Evolutionary conservation across 2,113 vertebrate species (phyloP).

Genomic region (Rana temporaria): DNA sequence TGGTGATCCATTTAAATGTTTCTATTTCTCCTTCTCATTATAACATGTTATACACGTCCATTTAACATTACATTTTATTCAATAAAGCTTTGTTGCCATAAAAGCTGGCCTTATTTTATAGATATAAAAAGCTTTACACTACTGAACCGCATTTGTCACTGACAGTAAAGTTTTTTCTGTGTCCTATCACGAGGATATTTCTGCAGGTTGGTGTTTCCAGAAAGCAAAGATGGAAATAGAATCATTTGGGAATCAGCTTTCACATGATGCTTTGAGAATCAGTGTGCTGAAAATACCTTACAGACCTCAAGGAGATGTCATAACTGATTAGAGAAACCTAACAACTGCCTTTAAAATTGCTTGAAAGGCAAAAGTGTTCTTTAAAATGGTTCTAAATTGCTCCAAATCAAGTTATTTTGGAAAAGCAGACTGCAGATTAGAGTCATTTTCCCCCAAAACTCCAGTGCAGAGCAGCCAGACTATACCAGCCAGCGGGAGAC

Average conservation of each 20-base stretch:
- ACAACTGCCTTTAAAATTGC: slow-evolving; percentile 47
- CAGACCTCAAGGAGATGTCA: slow-evolving; percentile 51
- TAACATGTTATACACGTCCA: no score
- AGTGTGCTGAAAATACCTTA: slow-evolving; percentile 44
- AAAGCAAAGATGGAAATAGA: slow-evolving; percentile 36
- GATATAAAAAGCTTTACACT: no score
- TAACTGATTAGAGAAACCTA: slow-evolving; percentile 51
- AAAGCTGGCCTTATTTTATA: no score
- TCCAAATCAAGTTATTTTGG: slow-evolving; percentile 55
- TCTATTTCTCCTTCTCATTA: no score
- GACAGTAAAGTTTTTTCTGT: no score
- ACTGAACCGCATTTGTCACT: no score
- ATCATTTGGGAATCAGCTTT: slow-evolving; percentile 18
- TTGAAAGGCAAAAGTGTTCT: slow-evolving; percentile 50
- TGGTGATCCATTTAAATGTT: no score
- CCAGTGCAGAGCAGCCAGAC: slow-evolving; percentile 32
- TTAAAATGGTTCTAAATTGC: slow-evolving; percentile 54
- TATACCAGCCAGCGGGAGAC: slow-evolving; percentile 9
- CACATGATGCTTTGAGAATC: slow-evolving; percentile 18
- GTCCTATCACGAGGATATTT: not conserved
- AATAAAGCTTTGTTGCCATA: no score
- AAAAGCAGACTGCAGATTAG: slow-evolving; percentile 54
- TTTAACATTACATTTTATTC: no score
- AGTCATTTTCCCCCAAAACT: slow-evolving; percentile 24
- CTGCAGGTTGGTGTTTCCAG: slow-evolving; percentile 21